A percentile compares a stretch with the other conserved stretches of the same genome.
phyloP scores from a whole-genome alignment of 2,797 vertebrate species.

The Arrhamphus sclerolepis region DNA sequence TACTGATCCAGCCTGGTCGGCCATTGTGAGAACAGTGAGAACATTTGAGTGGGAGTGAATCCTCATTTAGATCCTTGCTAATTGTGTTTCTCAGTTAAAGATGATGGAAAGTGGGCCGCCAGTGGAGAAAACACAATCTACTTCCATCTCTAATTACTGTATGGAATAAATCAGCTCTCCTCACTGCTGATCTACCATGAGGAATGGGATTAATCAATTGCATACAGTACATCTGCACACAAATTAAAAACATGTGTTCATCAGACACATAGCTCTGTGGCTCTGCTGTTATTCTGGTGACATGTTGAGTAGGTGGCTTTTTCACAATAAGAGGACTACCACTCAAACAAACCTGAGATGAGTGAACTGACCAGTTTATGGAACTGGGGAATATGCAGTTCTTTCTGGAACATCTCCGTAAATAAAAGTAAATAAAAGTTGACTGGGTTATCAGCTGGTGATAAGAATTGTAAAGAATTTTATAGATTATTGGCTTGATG shows the following conservation, averaged over 20 bases:
- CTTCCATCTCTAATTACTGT: conserved; percentile 52
- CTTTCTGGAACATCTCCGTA: not conserved
- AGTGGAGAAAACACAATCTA: conserved; percentile 40
- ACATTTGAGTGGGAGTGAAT: conserved; percentile 65
- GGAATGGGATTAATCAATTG: conserved; percentile 77
- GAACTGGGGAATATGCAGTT: not conserved
- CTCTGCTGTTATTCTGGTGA: conserved; percentile 66
- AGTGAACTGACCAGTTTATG: conserved; percentile 37
- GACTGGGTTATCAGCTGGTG: too few relatives aligned
- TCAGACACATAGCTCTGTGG: conserved; percentile 22
- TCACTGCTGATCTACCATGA: conserved; percentile 72
- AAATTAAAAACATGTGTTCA: conserved; percentile 56
- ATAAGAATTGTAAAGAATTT: too few relatives aligned
- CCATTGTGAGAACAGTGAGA: conserved; percentile 26
- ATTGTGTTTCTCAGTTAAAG: conserved; percentile 49
- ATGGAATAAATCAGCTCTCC: conserved; percentile 70
- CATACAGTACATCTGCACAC: conserved; percentile 57
- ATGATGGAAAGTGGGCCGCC: conserved; percentile 54
- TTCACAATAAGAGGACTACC: conserved; percentile 26
- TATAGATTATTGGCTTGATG: too few relatives aligned
- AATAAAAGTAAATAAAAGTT: too few relatives aligned
- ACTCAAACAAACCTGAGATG: conserved; percentile 21
- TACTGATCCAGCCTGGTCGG: conserved; percentile 56
- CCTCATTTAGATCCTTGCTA: conserved; percentile 39
- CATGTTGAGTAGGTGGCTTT: conserved; percentile 51